A percentile compares a stretch with the other conserved stretches of the same genome.
phyloP scores from a whole-genome alignment of 1,140 invertebrate species.

The Drosophila guanche region DNA sequence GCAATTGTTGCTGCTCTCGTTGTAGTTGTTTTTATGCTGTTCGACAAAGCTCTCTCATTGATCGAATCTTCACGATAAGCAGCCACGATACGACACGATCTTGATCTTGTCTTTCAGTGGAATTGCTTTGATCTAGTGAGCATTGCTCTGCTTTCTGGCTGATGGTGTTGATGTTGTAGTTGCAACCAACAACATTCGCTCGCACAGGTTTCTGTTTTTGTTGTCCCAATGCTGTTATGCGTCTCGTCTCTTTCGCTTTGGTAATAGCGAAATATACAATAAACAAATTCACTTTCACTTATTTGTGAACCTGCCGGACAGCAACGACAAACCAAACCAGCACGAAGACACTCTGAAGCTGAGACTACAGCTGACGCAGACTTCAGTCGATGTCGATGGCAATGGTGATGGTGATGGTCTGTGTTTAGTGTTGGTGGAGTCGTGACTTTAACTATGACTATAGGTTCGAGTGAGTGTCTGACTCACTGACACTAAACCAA shows the following conservation, averaged over 20 bases:
- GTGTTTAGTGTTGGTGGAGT: conserved; percentile 19
- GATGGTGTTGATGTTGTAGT: not conserved
- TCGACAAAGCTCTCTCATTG: conserved; percentile 6
- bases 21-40: not conserved
- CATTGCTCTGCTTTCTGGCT: conserved; percentile 17
- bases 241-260: conserved; percentile 62
- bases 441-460: conserved; percentile 49
- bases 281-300: conserved; percentile 82
- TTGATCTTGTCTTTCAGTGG: conserved; percentile 11
- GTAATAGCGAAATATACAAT: conserved; percentile 78
- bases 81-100: conserved; percentile 1
- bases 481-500: conserved; percentile 66
- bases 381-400: conserved; percentile 12
- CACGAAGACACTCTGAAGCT: conserved; percentile 5
- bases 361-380: not conserved
- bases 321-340: conserved; percentile 12
- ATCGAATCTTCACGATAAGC: not conserved
- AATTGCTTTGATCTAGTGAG: conserved; percentile 11
- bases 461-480: conserved; percentile 48
- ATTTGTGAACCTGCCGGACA: conserved; percentile 72
- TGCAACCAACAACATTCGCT: not conserved
- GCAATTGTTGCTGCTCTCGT: too few species aligned
- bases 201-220: conserved; percentile 1
- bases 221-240: conserved; percentile 52
- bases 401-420: conserved; percentile 6